Evolutionary conservation across 1,140 invertebrate genomes (phyloP).

Genomic region (Latrodectus geometricus): DNA sequence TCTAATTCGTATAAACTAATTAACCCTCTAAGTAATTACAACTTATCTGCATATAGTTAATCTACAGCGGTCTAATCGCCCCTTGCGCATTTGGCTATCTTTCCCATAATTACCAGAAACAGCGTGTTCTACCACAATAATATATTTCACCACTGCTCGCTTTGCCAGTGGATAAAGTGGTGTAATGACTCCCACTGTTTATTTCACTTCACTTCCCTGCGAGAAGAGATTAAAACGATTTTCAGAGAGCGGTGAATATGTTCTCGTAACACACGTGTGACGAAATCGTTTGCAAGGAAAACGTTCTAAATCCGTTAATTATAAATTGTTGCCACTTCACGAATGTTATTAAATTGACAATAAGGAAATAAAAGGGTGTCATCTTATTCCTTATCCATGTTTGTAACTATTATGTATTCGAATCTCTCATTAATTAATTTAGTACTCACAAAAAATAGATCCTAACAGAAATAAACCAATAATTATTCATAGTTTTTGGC

Average conservation of each 20-base stretch:
- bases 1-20: constrained; percentile 54
- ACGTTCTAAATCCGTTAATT: background rate
- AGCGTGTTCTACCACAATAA: constrained; percentile 36
- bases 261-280: background rate
- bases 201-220: constrained; percentile 9
- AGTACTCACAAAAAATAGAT: no score
- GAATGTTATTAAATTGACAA: background rate
- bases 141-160: constrained; percentile 18
- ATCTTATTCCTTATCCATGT: no score
- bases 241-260: background rate
- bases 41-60: constrained; percentile 56
- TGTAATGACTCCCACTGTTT: background rate
- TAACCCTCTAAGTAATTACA: constrained; percentile 51
- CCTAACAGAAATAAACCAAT: no score
- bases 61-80: constrained; percentile 41
- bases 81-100: constrained; percentile 27
- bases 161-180: background rate
- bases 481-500: no score
- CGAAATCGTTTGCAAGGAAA: background rate
- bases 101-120: constrained; percentile 48
- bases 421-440: no score
- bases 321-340: background rate
- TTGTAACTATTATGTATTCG: no score
- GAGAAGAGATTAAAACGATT: background rate
- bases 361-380: background rate